Conservation (phyloP, 2,113 vertebrate genomes). For the Calypte anna region DNA sequence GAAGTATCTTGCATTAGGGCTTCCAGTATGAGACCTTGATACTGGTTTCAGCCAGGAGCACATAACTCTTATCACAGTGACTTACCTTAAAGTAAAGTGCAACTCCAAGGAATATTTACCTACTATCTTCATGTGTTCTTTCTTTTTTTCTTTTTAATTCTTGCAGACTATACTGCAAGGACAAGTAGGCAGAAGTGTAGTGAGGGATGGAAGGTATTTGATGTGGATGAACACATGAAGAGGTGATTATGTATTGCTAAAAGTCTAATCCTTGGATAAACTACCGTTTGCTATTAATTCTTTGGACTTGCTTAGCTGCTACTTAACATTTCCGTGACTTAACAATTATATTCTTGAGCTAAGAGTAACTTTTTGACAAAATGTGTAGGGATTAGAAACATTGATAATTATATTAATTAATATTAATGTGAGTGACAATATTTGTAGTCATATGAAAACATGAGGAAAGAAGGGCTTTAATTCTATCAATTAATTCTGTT, state of each 20-base stretch:
- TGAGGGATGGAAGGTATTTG: constrained; percentile 26
- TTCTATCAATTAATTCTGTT: constrained; percentile 65
- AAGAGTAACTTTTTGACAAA: constrained; percentile 48
- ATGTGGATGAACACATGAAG: constrained; percentile 56
- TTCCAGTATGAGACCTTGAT: constrained; percentile 75
- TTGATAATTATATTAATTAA: constrained; percentile 71
- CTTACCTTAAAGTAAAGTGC: constrained; percentile 65
- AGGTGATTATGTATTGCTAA: constrained; percentile 52
- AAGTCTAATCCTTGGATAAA: constrained; percentile 65
- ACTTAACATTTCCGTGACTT: constrained; percentile 57
- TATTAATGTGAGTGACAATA: constrained; percentile 64
- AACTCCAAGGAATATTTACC: constrained; percentile 59
- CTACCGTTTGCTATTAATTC: constrained; percentile 55
- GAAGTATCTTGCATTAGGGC: constrained; percentile 67
- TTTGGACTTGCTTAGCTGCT: constrained; percentile 63
- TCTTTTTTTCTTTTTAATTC: constrained; percentile 34
- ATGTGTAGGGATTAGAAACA: constrained; percentile 66
- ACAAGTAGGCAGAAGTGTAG: constrained; percentile 43
- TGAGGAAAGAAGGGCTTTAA: constrained; percentile 58
- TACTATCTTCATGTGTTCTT: constrained; percentile 20
- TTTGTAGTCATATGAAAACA: constrained; percentile 73
- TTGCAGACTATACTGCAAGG: constrained; percentile 46
- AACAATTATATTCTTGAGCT: constrained; percentile 59
- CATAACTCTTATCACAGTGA: constrained; percentile 59
- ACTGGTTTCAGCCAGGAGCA: constrained; percentile 70